phyloP scores from a whole-genome alignment of 2,113 vertebrate species.

The Athene noctua region DNA sequence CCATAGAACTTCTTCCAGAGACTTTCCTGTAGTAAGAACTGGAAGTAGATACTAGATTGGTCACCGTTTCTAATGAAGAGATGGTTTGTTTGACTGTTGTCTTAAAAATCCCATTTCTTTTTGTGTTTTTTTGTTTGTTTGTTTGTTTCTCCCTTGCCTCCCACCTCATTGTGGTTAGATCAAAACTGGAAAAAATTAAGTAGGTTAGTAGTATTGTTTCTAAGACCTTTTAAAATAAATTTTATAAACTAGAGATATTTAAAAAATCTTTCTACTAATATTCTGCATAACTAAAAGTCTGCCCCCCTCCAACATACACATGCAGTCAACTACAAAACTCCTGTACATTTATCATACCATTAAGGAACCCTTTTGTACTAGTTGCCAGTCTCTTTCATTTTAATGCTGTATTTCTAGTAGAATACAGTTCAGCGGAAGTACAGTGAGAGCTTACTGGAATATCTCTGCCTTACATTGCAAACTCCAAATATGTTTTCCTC shows the following conservation, averaged over 20 bases:
- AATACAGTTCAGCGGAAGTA: background rate
- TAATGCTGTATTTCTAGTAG: background rate
- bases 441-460: background rate
- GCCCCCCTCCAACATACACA: background rate
- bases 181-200: background rate
- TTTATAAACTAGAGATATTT: background rate
- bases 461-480: background rate
- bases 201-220: background rate
- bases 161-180: fast-evolving
- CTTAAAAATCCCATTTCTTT: background rate
- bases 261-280: background rate
- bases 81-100: background rate
- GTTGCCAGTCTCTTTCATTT: background rate
- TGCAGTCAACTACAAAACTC: background rate
- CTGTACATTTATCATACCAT: background rate
- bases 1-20: background rate
- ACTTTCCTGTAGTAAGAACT: background rate
- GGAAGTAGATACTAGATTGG: background rate
- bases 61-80: background rate
- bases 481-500: background rate
- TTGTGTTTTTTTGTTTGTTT: background rate
- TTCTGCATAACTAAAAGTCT: background rate
- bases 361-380: background rate
- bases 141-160: fast-evolving
- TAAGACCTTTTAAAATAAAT: background rate